A percentile compares a stretch with the other conserved stretches of the same genome.
Evolutionary conservation across 92 coral and sea anemone genomes (phyloP).

Genomic region (Heliopora coerulea): DNA sequence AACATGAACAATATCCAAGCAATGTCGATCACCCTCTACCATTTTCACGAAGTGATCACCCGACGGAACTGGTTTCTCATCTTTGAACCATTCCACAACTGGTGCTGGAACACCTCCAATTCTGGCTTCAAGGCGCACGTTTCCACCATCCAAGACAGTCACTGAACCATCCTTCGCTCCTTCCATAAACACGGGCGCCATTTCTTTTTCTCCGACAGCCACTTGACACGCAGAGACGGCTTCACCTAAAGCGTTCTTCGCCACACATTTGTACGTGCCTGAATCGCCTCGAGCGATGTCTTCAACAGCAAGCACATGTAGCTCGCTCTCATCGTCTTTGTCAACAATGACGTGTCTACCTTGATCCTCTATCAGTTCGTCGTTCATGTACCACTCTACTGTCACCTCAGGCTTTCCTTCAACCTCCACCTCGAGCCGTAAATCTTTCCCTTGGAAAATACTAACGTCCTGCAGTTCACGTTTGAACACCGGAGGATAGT

Average conservation of each 20-base stretch:
- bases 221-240: slow-evolving; percentile 5
- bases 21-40: slow-evolving; percentile 49
- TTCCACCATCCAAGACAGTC: slow-evolving; percentile 63
- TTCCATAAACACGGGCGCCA: slow-evolving; percentile 41
- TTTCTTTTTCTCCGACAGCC: background rate
- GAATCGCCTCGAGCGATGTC: slow-evolving; percentile 53
- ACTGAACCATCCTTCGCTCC: slow-evolving; percentile 49
- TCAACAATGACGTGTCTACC: slow-evolving; percentile 45
- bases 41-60: slow-evolving; percentile 47
- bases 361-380: slow-evolving; percentile 8
- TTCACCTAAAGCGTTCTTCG: slow-evolving; percentile 6
- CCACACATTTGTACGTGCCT: slow-evolving; percentile 56
- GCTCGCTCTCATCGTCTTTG: slow-evolving; percentile 42
- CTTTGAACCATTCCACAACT: slow-evolving; percentile 54
- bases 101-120: slow-evolving; percentile 60
- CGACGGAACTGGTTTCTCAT: slow-evolving; percentile 42
- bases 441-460: slow-evolving; percentile 63
- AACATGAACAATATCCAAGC: slow-evolving; percentile 50
- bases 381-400: slow-evolving; percentile 85
- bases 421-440: slow-evolving; percentile 61
- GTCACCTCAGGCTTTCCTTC: slow-evolving; percentile 80
- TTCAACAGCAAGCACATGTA: slow-evolving; percentile 48
- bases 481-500: slow-evolving; percentile 56
- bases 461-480: slow-evolving; percentile 58
- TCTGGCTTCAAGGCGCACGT: slow-evolving; percentile 79